phyloP scores from a whole-genome alignment of 1,140 invertebrate species.

The Euwallacea similis region DNA sequence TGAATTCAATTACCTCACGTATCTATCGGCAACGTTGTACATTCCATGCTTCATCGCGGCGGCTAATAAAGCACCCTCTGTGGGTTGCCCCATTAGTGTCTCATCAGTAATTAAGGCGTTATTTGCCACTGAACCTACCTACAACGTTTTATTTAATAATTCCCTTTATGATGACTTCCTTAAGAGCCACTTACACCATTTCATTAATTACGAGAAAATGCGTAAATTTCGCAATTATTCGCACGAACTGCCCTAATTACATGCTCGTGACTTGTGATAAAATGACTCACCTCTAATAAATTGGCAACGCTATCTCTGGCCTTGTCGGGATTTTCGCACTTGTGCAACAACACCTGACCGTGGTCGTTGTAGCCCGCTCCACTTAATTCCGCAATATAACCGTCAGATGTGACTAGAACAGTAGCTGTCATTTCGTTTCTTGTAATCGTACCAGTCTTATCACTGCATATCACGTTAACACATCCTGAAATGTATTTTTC shows the following conservation, averaged over 20 bases:
- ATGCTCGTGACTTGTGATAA: too few relatives aligned
- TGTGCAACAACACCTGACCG: slow-evolving; percentile 79
- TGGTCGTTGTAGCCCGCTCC: slow-evolving; percentile 91
- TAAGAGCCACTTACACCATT: too few relatives aligned
- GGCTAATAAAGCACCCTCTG: slow-evolving; percentile 93
- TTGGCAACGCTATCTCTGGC: slow-evolving; percentile 72
- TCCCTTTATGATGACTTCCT: too few relatives aligned
- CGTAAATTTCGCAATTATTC: too few relatives aligned
- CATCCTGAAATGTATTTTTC: slow-evolving; percentile 66
- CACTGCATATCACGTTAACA: slow-evolving; percentile 97
- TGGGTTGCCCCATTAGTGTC: slow-evolving; percentile 90
- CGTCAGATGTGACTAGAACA: slow-evolving; percentile 89
- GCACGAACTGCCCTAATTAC: too few relatives aligned
- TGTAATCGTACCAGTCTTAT: slow-evolving; percentile 98
- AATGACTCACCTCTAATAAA: slow-evolving; percentile 62
- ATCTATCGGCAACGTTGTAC: slow-evolving; percentile 79
- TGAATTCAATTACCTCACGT: slow-evolving; percentile 55
- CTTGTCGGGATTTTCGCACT: slow-evolving; percentile 74
- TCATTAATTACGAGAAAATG: too few relatives aligned
- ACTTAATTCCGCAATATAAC: slow-evolving; percentile 85
- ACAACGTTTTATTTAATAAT: slow-evolving; percentile 29
- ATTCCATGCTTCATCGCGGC: slow-evolving; percentile 91
- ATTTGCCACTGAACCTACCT: slow-evolving; percentile 92
- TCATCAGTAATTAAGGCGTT: slow-evolving; percentile 91
- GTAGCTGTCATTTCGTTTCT: slow-evolving; percentile 99